A percentile compares a stretch with the other conserved stretches of the same genome.
These are phyloP conservation scores for Pelmatolapia mariae DNA, from an alignment of 2,113 vertebrate genomes.

Conservation along the genomic window DNA sequence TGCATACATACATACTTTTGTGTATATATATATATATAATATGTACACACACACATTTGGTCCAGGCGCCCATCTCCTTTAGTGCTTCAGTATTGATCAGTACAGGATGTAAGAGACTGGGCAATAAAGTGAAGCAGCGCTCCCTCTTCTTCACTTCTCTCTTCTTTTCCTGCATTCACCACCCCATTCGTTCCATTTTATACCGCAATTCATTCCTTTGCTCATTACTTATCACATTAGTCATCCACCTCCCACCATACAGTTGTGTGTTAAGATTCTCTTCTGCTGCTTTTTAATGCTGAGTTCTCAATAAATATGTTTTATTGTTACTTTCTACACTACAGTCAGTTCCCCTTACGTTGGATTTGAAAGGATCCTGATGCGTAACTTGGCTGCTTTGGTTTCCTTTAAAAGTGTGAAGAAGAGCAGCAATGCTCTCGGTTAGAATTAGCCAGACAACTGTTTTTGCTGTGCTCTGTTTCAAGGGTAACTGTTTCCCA, in stretches of 20 bases:
- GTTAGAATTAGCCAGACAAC: slow-evolving; percentile 57
- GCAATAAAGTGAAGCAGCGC: slow-evolving; percentile 65
- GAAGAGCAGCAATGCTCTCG: slow-evolving; percentile 21
- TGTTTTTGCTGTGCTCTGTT: slow-evolving; percentile 60
- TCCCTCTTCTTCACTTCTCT: slow-evolving; percentile 40
- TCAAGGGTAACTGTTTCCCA: slow-evolving; percentile 70
- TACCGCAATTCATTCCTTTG: slow-evolving; percentile 33
- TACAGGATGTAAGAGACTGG: slow-evolving; percentile 60
- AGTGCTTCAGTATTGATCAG: slow-evolving; percentile 70
- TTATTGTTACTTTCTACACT: not conserved
- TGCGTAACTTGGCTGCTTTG: not conserved
- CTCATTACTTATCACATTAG: slow-evolving; percentile 47
- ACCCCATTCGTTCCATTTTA: slow-evolving; percentile 31
- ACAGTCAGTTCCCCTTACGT: not conserved
- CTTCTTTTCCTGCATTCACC: slow-evolving; percentile 24
- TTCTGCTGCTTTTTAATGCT: not conserved
- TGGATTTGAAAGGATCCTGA: not conserved
- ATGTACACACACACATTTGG: not conserved
- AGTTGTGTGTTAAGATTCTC: not conserved
- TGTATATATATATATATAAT: not conserved
- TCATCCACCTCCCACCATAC: not conserved
- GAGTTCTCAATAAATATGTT: not conserved
- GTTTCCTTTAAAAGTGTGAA: slow-evolving; percentile 24
- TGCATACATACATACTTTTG: not conserved
- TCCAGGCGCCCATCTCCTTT: slow-evolving; percentile 61